Conservation (phyloP, 2,113 vertebrate genomes). For the Perognathus longimembris region DNA sequence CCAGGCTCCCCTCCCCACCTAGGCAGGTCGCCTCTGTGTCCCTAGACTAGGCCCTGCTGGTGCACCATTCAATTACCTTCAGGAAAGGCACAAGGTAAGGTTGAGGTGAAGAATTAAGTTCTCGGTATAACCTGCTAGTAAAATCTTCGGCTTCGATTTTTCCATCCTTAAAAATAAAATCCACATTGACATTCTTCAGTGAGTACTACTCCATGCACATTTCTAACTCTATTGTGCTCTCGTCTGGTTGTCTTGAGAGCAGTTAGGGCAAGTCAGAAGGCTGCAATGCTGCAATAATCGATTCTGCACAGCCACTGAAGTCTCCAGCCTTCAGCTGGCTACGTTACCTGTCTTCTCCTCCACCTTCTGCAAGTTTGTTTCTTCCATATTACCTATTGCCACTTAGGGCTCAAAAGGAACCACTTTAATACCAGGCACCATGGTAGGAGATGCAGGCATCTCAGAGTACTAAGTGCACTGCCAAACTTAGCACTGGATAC, state of each 20-base stretch:
- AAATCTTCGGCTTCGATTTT: slow-evolving; percentile 98
- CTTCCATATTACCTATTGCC: neutral
- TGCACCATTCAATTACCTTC: slow-evolving; percentile 88
- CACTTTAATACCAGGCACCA: neutral
- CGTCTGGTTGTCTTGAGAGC: neutral
- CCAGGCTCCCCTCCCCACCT: neutral
- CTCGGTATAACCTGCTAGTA: slow-evolving; percentile 96
- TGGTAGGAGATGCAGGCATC: neutral
- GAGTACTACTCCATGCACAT: neutral
- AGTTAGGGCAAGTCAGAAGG: no score
- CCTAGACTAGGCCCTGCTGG: neutral
- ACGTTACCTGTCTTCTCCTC: neutral
- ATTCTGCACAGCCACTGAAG: neutral
- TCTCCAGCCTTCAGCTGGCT: neutral
- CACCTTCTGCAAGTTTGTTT: neutral
- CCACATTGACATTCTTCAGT: neutral
- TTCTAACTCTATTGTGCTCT: fast-evolving
- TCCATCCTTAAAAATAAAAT: slow-evolving; percentile 90
- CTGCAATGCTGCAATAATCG: neutral
- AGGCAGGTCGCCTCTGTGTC: neutral
- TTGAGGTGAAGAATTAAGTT: slow-evolving; percentile 98
- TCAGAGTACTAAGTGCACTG: neutral
- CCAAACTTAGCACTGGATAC: neutral
- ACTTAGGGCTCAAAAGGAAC: neutral
- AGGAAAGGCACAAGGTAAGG: slow-evolving; percentile 99